phyloP scores from a whole-genome alignment of 2,888 invertebrate genomes.

The Homarus gammarus region DNA sequence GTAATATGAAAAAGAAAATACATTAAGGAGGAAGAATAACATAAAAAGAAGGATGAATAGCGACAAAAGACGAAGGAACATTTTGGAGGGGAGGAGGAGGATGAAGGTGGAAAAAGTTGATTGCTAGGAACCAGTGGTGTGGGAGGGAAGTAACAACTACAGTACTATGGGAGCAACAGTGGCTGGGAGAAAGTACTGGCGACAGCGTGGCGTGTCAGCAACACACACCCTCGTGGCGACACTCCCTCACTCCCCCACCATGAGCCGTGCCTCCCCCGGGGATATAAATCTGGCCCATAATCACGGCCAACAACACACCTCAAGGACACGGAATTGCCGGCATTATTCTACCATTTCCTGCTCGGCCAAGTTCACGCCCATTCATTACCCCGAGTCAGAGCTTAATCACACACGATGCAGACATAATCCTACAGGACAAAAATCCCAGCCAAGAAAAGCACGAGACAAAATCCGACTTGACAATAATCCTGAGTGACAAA shows the following conservation, averaged over 20 bases:
- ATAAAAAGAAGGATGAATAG: too few species aligned
- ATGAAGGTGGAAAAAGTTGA: neutral
- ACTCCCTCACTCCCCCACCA: neutral
- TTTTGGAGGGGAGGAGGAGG: neutral
- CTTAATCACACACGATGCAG: neutral
- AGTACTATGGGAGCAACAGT: too few species aligned
- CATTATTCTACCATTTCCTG: slow-evolving; percentile 32
- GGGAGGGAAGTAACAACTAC: neutral
- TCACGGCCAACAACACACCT: slow-evolving; percentile 23
- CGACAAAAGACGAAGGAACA: neutral
- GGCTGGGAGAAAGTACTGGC: slow-evolving; percentile 3
- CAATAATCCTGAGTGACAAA: too few species aligned
- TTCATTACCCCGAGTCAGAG: slow-evolving; percentile 10
- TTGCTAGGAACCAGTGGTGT: neutral
- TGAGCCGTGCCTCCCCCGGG: neutral
- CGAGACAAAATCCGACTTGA: too few species aligned
- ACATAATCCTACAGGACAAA: too few species aligned
- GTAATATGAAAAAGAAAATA: too few species aligned
- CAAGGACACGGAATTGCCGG: slow-evolving; percentile 34
- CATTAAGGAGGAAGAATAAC: too few species aligned
- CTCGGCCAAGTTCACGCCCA: slow-evolving; percentile 13
- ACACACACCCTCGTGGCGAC: too few species aligned
- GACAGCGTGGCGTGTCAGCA: too few species aligned
- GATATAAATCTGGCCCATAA: slow-evolving; percentile 15
- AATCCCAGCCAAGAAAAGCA: too few species aligned